phyloP scores from a whole-genome alignment of 2,113 vertebrate species.

The Potamarius usumacintae region DNA sequence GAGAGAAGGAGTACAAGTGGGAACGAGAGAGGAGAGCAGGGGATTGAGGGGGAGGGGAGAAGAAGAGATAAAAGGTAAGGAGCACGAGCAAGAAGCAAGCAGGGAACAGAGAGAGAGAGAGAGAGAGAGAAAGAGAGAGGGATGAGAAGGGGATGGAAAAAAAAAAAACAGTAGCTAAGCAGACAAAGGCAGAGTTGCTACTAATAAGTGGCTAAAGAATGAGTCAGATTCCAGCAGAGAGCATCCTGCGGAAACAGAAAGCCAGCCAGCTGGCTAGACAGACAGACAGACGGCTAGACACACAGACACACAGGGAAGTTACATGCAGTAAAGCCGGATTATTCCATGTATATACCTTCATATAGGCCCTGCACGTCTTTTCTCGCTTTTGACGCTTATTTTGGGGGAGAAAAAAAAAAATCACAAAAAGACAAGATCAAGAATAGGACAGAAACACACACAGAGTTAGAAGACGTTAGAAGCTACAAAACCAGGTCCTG shows the following conservation, averaged over 20 bases:
- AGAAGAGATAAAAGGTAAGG: background rate
- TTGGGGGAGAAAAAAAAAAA: conserved; percentile 58
- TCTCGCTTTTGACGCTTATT: conserved; percentile 99
- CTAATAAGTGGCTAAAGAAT: conserved; percentile 7
- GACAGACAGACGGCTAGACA: background rate
- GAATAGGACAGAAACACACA: conserved; percentile 1
- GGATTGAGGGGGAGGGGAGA: conserved; percentile 3
- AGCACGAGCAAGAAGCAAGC: background rate
- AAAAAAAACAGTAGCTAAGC: background rate
- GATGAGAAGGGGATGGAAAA: background rate
- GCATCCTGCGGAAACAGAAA: background rate
- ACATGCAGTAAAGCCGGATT: conserved; percentile 67
- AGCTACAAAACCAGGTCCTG: conserved; percentile 6
- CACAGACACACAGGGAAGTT: conserved; percentile 55
- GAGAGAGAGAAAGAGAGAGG: background rate
- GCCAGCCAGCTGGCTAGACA: background rate
- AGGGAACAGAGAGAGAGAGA: background rate
- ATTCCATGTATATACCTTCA: conserved; percentile 86
- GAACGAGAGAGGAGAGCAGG: background rate
- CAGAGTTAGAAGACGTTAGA: conserved; percentile 18
- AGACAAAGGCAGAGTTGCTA: background rate
- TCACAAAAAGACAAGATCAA: background rate
- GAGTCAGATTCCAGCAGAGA: conserved; percentile 9
- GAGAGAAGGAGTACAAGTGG: background rate
- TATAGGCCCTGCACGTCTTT: conserved; percentile 99